These are phyloP conservation scores for Excalfactoria chinensis DNA, from an alignment of 2,113 vertebrate species.

Conservation along the genomic window DNA sequence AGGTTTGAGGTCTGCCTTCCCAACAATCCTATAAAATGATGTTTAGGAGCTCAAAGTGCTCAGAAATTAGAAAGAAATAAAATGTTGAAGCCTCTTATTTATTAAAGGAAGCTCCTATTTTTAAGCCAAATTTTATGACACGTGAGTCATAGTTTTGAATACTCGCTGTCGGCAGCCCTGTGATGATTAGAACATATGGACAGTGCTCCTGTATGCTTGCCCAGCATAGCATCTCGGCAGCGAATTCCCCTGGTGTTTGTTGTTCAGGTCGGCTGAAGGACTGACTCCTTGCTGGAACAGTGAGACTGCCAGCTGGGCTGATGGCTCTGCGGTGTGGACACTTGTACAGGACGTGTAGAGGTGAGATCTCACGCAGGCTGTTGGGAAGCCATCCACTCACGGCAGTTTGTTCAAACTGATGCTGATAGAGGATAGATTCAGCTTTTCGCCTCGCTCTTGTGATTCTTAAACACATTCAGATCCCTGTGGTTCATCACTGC, in stretches of 20 bases:
- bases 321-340: conserved; percentile 31
- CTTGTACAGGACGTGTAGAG: conserved; percentile 26
- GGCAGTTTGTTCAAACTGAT: neutral
- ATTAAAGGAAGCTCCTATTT: neutral
- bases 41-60: neutral
- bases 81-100: neutral
- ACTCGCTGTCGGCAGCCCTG: conserved; percentile 30
- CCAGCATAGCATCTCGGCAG: neutral
- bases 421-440: neutral
- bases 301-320: conserved; percentile 50
- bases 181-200: conserved; percentile 42
- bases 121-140: conserved; percentile 32
- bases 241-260: conserved; percentile 32
- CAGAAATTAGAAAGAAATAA: conserved; percentile 18
- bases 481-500: neutral
- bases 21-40: neutral
- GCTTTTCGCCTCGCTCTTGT: conserved; percentile 19
- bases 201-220: neutral
- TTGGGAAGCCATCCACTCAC: conserved; percentile 5
- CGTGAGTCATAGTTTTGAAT: conserved; percentile 30
- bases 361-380: conserved; percentile 65
- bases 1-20: neutral
- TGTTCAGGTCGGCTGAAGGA: conserved; percentile 5
- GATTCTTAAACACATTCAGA: neutral
- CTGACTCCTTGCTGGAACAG: conserved; percentile 21